Base-by-base conservation (phyloP, 1,140 invertebrate genomes). In the Antheraea pernyi region DNA sequence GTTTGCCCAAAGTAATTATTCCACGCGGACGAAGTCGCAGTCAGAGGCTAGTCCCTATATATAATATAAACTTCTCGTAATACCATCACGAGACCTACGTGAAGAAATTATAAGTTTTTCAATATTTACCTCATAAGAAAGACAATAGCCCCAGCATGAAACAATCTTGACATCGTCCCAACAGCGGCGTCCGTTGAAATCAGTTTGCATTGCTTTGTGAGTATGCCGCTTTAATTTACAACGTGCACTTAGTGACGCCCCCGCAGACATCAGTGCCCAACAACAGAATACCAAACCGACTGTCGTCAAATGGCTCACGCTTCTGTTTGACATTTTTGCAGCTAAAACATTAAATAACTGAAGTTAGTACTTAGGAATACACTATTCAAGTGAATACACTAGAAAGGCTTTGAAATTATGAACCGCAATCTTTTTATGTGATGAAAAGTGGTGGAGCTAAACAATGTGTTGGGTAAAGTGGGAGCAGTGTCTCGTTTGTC, bases 91-190 rank as follows among this genome's bases (percentile, higher is more conserved):
- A n/a, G n/a, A n/a, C n/a, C n/a, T n/a, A 42, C 39, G 39, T 42
- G 7, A 42, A 10, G 39, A 42, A 42, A 42, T 3, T 42, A 42
- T 10, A 18, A 19, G 37, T 18, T 16, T 53, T 18, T 37, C 10
- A 0, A 4, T 19, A 58, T 46, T 67, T 74, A 91, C 89, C 94
- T 97, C 97, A 79, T 96, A 96, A 0, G 96, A 97, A 80, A 97
- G 95, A 74, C 97, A 98, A 39, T 96, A 94, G 67, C 97, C 97
- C 96, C 96, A 97, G 81, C 97, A 97, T 0, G 96, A 95, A 88
- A 94, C 94, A 3, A 97, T 96, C 37, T 94, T 95, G 5, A 97
- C 93, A 22, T 94, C 92, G 76, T 96, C 97, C 93, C 94, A 95
- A 79, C 96, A 97, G 19, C 93, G 89, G 59, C 94, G 92, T 0